phyloP scores from a whole-genome alignment of 2,113 vertebrate genomes.

The Collichthys lucidus region DNA sequence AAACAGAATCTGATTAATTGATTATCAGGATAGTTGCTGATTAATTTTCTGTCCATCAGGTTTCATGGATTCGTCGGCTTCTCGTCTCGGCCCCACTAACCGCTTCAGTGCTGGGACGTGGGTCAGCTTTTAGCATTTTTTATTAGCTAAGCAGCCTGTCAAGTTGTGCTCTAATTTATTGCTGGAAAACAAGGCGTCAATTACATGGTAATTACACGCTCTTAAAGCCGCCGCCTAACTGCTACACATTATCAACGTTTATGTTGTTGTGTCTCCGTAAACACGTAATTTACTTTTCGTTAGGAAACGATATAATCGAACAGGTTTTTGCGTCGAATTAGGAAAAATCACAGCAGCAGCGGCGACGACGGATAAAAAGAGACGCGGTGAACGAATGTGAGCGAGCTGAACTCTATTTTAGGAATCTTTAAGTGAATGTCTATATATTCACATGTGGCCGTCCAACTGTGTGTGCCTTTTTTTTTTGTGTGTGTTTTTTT shows the following conservation, averaged over 20 bases:
- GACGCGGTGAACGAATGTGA: not conserved
- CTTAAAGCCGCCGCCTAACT: slow-evolving; percentile 68
- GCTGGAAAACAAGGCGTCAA: slow-evolving; percentile 74
- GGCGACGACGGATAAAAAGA: too few species aligned
- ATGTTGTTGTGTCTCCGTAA: slow-evolving; percentile 51
- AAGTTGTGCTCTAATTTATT: slow-evolving; percentile 70
- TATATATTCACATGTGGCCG: slow-evolving; percentile 49
- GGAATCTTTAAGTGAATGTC: slow-evolving; percentile 32
- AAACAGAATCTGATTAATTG: not conserved
- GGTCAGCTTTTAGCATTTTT: slow-evolving; percentile 57
- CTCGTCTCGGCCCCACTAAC: not conserved
- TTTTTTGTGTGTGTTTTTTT: slow-evolving; percentile 50
- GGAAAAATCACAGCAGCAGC: not conserved
- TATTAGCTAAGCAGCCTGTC: slow-evolving; percentile 70
- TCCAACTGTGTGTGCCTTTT: slow-evolving; percentile 50
- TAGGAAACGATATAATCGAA: slow-evolving; percentile 18
- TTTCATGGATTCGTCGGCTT: not conserved
- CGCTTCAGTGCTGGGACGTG: slow-evolving; percentile 6
- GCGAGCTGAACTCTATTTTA: slow-evolving; percentile 25
- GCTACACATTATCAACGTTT: slow-evolving; percentile 56
- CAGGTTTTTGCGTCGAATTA: not conserved
- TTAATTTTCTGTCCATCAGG: not conserved
- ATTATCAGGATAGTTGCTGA: not conserved
- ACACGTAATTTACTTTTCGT: slow-evolving; percentile 41
- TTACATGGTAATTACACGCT: slow-evolving; percentile 77